Conservation (phyloP, 2,113 vertebrate species). For the Campylorhamphus procurvoides region DNA sequence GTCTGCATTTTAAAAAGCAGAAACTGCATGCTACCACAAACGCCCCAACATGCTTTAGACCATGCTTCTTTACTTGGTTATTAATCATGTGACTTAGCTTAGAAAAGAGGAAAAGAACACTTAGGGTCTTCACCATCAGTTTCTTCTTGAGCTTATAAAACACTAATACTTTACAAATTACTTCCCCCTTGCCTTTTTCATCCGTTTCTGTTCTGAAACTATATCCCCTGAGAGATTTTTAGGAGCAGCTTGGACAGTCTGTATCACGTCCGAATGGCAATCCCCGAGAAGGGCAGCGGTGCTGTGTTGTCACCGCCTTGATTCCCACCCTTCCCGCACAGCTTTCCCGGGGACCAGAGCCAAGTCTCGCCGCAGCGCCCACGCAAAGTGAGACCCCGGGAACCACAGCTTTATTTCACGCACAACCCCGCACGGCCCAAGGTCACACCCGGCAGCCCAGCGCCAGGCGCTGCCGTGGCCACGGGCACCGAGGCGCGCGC, state of each 20-base stretch:
- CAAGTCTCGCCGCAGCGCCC: accelerated
- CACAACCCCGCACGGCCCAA: too few relatives aligned
- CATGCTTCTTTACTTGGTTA: accelerated
- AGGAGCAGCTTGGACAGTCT: accelerated
- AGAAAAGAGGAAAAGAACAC: neutral
- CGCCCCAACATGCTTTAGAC: accelerated
- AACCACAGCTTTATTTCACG: accelerated
- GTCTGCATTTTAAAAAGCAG: neutral
- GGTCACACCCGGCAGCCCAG: accelerated
- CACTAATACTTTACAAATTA: accelerated
- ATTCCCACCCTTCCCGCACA: accelerated
- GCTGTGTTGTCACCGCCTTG: neutral
- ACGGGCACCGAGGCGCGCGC: accelerated
- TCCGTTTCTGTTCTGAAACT: neutral
- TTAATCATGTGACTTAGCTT: accelerated
- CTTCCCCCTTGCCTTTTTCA: neutral
- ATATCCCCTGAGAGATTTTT: neutral
- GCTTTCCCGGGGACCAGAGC: accelerated
- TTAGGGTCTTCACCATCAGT: accelerated
- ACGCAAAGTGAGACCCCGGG: accelerated
- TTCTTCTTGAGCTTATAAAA: neutral
- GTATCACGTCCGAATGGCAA: accelerated
- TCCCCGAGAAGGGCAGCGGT: accelerated
- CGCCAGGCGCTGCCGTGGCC: accelerated
- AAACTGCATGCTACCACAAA: neutral